Evolutionary conservation across 2,888 invertebrate species (phyloP).

Genomic region (Dexiosoma caninum): DNA sequence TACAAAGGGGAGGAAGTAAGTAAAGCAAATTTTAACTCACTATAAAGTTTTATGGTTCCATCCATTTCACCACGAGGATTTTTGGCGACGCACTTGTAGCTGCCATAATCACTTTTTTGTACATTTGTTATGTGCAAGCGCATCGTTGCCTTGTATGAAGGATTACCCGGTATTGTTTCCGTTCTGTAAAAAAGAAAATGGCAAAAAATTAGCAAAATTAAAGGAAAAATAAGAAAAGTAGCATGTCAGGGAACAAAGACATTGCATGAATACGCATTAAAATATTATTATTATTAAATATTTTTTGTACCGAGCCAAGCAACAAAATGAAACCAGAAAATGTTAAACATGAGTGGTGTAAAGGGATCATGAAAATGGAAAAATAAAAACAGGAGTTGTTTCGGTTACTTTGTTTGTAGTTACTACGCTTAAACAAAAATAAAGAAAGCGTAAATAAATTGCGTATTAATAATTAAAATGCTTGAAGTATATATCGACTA

Average conservation of each 20-base stretch:
- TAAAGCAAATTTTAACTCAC: constrained; percentile 81
- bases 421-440: no score
- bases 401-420: not conserved
- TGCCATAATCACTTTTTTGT: constrained; percentile 89
- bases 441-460: constrained; percentile 2
- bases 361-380: not conserved
- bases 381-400: no score
- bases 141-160: constrained; percentile 93
- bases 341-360: constrained; percentile 17
- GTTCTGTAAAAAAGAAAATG: constrained; percentile 76
- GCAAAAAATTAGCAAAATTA: constrained; percentile 16
- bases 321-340: not conserved
- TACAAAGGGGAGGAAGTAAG: not conserved
- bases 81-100: constrained; percentile 91
- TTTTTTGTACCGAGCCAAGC: constrained; percentile 3
- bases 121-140: constrained; percentile 88
- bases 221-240: constrained; percentile 5
- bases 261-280: constrained; percentile 28
- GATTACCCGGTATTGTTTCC: constrained; percentile 84
- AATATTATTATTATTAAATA: not conserved
- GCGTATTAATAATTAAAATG: constrained; percentile 19
- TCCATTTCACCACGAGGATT: constrained; percentile 94
- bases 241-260: constrained; percentile 20
- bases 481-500: not conserved
- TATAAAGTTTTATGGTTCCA: constrained; percentile 91